A percentile compares a stretch with the other conserved stretches of the same genome.
phyloP scores from a whole-genome alignment of 2,113 vertebrate species.

The Xenopus tropicalis region UCB_Xtro_10.0 CM004452.2:27766001-27766500 shows the following conservation, averaged over 20 bases:
- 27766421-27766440: no score
- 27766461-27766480: no score
- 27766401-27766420: no score
- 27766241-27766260: conserved; percentile 8
- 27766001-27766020: no score
- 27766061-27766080: background rate
- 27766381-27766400: no score
- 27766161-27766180: conserved; percentile 27
- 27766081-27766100: no score
- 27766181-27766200: conserved; percentile 4
- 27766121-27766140: conserved; percentile 7
- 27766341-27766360: no score
- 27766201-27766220: conserved; percentile 27
- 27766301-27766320: no score
- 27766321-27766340: no score
- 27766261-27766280: conserved; percentile 13
- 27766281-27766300: background rate
- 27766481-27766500: no score
- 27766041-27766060: background rate
- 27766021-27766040: conserved; percentile 6
- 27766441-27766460: no score
- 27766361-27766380: no score
- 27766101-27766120: background rate
- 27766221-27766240: conserved; percentile 31
- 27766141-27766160: conserved; percentile 12